A percentile compares a stretch with the other conserved stretches of the same genome.
Conservation (phyloP, 2,888 invertebrate species). For the Andrena flavipes region DNA sequence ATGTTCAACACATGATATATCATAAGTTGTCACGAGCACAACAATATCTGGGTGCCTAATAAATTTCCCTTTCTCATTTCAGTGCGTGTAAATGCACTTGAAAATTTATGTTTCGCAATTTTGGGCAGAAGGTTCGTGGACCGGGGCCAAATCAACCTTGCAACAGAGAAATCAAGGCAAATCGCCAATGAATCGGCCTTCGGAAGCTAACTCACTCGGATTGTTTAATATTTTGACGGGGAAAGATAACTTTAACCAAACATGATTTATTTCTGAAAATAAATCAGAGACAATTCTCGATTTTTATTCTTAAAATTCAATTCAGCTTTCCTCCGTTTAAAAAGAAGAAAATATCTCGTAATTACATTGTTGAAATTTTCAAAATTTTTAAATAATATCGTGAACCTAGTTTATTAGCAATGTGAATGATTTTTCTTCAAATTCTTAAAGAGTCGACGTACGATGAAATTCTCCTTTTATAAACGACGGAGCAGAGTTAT, state of each 20-base stretch:
- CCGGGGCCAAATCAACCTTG: slow-evolving; percentile 53
- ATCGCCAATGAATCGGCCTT: slow-evolving; percentile 64
- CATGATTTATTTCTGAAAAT: slow-evolving; percentile 38
- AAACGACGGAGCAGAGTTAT: not conserved
- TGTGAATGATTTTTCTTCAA: not conserved
- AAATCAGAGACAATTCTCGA: slow-evolving; percentile 3
- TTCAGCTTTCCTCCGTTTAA: not conserved
- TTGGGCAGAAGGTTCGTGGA: slow-evolving; percentile 38
- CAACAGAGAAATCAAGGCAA: slow-evolving; percentile 62
- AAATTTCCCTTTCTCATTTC: slow-evolving; percentile 30
- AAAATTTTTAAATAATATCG: not conserved
- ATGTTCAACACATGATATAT: slow-evolving; percentile 24
- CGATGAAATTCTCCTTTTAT: not conserved
- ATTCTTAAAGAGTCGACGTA: not conserved
- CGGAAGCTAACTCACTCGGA: slow-evolving; percentile 37
- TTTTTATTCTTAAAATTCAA: too few relatives aligned
- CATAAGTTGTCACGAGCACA: slow-evolving; percentile 10
- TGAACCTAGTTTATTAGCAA: not conserved
- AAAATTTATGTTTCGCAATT: slow-evolving; percentile 65
- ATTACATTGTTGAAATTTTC: not conserved
- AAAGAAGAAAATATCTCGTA: not conserved
- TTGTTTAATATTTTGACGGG: slow-evolving; percentile 54
- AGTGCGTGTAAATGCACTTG: slow-evolving; percentile 56
- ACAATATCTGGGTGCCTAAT: slow-evolving; percentile 44
- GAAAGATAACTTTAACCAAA: slow-evolving; percentile 42